A percentile compares a stretch with the other conserved stretches of the same genome.
Evolutionary conservation across 2,797 vertebrate genomes (phyloP).

Genomic region (Alauda arvensis): DNA sequence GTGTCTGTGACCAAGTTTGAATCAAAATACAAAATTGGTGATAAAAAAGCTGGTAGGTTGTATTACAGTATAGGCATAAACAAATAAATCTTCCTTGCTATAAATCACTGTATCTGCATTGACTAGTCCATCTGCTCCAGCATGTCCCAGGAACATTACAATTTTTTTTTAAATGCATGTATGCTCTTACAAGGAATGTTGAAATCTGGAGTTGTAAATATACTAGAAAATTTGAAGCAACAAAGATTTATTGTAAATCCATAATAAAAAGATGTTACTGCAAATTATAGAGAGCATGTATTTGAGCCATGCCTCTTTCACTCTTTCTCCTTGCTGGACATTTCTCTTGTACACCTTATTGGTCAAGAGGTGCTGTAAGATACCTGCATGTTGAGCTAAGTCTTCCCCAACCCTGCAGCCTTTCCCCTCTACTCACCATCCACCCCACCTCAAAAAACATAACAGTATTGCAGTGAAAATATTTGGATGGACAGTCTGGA

Average conservation of each 20-base stretch:
- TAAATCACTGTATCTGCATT: not conserved
- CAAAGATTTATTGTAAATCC: not conserved
- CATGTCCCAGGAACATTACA: not conserved
- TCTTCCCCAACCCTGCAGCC: accelerated
- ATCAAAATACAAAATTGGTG: not conserved
- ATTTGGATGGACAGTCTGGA: not conserved
- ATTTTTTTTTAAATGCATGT: not conserved
- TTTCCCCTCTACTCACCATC: not conserved
- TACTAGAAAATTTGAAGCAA: not conserved
- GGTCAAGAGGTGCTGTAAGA: not conserved
- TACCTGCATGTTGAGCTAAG: not conserved
- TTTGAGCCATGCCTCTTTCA: not conserved
- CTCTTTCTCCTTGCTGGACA: not conserved
- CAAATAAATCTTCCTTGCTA: not conserved
- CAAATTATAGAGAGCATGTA: not conserved
- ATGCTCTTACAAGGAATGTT: not conserved
- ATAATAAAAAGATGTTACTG: not conserved
- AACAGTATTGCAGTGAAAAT: not conserved
- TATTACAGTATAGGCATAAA: not conserved
- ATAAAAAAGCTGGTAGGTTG: not conserved
- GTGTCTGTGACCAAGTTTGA: not conserved
- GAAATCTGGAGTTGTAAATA: not conserved
- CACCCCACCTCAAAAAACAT: accelerated
- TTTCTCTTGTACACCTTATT: not conserved
- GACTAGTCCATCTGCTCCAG: not conserved